Percentiles rank a stretch among this genome's conserved stretches.
Evolutionary conservation across 35 echinoderm and acorn worm genomes (phyloP).

Genomic region (Anneissia japonica): DNA sequence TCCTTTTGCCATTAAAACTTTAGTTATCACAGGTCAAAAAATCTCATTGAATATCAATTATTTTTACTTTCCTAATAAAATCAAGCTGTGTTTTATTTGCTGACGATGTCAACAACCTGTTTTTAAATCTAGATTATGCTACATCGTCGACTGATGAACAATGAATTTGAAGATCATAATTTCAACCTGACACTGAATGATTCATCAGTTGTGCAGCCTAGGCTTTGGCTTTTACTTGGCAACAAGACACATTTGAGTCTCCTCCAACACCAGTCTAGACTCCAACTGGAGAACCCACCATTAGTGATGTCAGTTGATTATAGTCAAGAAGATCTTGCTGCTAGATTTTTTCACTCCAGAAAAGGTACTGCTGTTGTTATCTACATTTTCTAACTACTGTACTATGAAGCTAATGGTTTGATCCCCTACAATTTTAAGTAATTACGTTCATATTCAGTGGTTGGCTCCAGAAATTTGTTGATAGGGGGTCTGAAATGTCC

Average conservation of each 20-base stretch:
- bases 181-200: slow-evolving; percentile 58
- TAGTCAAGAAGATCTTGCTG: background rate
- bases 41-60: background rate
- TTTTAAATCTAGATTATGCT: slow-evolving; percentile 60
- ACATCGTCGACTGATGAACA: slow-evolving; percentile 51
- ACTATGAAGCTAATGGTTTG: background rate
- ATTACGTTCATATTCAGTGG: background rate
- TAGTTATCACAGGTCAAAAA: background rate
- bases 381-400: background rate
- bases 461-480: background rate
- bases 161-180: slow-evolving; percentile 34
- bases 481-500: background rate
- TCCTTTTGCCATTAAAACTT: background rate
- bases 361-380: background rate
- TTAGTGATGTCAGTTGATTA: slow-evolving; percentile 23
- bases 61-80: too few relatives aligned
- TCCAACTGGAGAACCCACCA: slow-evolving; percentile 55
- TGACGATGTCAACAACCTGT: too few relatives aligned
- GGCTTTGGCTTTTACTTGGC: slow-evolving; percentile 54
- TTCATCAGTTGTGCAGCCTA: slow-evolving; percentile 26
- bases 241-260: slow-evolving; percentile 31
- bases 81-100: too few relatives aligned
- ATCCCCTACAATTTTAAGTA: background rate
- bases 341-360: background rate
- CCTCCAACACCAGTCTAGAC: slow-evolving; percentile 41